phyloP scores from a whole-genome alignment of 2,113 vertebrate species.

The Orientallactaga bullata region DNA sequence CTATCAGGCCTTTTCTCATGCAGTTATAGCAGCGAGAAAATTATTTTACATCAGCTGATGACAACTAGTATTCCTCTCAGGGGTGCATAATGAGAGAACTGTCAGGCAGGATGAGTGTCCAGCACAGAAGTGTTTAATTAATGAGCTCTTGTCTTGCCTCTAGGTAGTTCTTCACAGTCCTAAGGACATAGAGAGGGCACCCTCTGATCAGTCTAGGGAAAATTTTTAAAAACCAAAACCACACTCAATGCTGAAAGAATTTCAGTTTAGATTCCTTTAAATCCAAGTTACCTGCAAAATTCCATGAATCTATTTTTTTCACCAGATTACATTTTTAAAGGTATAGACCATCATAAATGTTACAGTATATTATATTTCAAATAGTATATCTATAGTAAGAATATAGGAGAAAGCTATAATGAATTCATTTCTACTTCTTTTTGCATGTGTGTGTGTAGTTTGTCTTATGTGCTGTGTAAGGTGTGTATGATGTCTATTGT shows the following conservation, averaged over 20 bases:
- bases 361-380: conserved; percentile 33
- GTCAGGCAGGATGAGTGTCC: conserved; percentile 76
- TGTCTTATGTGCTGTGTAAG: too few relatives aligned
- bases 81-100: conserved; percentile 76
- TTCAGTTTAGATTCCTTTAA: conserved; percentile 44
- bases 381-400: neutral
- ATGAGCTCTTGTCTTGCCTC: conserved; percentile 76
- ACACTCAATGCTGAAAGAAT: conserved; percentile 55
- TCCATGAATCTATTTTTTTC: conserved; percentile 3
- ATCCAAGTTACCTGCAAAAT: conserved; percentile 52
- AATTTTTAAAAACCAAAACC: neutral
- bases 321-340: conserved; percentile 22
- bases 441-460: too few relatives aligned
- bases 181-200: conserved; percentile 62
- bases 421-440: conserved; percentile 2
- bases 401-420: neutral
- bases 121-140: conserved; percentile 78
- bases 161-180: conserved; percentile 76
- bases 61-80: conserved; percentile 75
- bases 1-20: conserved; percentile 48
- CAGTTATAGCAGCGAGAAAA: conserved; percentile 66
- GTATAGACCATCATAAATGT: neutral
- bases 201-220: conserved; percentile 57
- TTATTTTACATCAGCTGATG: conserved; percentile 77
- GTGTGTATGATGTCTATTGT: too few relatives aligned